phyloP scores from a whole-genome alignment of 2,888 invertebrate species.

The Hirudinaria manillensis region DNA sequence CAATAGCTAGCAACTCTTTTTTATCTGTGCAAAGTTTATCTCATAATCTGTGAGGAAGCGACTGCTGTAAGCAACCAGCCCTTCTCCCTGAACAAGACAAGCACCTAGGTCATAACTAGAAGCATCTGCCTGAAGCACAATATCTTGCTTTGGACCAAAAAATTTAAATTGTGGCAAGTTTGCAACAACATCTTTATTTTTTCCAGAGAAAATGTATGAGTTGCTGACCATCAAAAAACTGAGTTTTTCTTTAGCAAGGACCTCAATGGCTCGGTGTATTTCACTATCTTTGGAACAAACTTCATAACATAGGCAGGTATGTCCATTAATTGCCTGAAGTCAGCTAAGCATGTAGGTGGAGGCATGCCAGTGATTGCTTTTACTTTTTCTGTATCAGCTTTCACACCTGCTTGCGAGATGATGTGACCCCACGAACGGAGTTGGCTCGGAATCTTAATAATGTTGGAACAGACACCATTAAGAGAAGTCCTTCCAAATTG shows the following conservation, averaged over 20 bases:
- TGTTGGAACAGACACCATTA: too few species aligned
- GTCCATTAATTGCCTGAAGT: neutral
- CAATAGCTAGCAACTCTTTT: slow-evolving; percentile 5
- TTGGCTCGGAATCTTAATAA: too few species aligned
- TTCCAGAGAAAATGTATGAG: neutral
- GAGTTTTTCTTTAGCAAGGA: slow-evolving; percentile 1
- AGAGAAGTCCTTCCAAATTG: too few species aligned
- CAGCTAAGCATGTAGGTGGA: neutral
- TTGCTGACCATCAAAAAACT: neutral
- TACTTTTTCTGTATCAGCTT: slow-evolving; percentile 7
- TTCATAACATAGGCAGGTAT: slow-evolving; percentile 1
- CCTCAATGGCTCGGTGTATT: neutral
- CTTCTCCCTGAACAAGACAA: neutral
- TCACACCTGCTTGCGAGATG: neutral
- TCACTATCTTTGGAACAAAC: neutral
- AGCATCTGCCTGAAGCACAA: slow-evolving; percentile 15
- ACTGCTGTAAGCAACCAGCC: neutral
- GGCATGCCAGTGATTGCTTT: slow-evolving; percentile 3
- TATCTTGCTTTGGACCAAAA: neutral
- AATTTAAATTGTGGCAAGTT: neutral
- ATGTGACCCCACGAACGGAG: too few species aligned
- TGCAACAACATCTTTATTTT: slow-evolving; percentile 5
- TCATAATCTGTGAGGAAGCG: neutral
- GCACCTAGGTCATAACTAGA: slow-evolving; percentile 13
- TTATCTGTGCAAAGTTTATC: neutral